phyloP scores from a whole-genome alignment of 2,888 invertebrate genomes.

The Diaphora mendica region DNA sequence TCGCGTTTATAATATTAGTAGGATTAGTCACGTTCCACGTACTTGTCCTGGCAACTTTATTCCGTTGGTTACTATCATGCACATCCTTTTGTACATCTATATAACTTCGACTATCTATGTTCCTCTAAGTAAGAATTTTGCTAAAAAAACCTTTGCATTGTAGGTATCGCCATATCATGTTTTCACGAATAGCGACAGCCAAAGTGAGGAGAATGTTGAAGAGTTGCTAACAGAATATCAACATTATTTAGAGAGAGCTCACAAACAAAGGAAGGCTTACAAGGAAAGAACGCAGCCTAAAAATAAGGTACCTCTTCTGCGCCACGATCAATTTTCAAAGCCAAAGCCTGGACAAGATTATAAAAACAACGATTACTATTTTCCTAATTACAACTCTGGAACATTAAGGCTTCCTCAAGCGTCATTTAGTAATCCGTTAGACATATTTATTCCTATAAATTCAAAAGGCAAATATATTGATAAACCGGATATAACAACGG shows the following conservation, averaged over 20 bases:
- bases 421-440: constrained; percentile 60
- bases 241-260: constrained; percentile 76
- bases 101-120: background rate
- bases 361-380: constrained; percentile 59
- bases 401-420: constrained; percentile 50
- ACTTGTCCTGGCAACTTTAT: background rate
- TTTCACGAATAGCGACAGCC: constrained; percentile 65
- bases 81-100: background rate
- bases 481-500: constrained; percentile 47
- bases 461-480: constrained; percentile 54
- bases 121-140: background rate
- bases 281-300: constrained; percentile 70
- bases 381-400: constrained; percentile 56
- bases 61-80: background rate
- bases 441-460: constrained; percentile 66
- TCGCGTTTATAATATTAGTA: too few species aligned
- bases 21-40: too few species aligned
- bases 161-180: constrained; percentile 67
- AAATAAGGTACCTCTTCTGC: constrained; percentile 74
- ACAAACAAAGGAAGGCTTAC: constrained; percentile 71
- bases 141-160: constrained; percentile 35
- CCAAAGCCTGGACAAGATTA: constrained; percentile 50
- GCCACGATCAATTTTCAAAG: constrained; percentile 70
- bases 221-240: constrained; percentile 78
- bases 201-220: constrained; percentile 75